Conservation (phyloP, 2,113 vertebrate genomes). For the Pterocles burchelli region DNA sequence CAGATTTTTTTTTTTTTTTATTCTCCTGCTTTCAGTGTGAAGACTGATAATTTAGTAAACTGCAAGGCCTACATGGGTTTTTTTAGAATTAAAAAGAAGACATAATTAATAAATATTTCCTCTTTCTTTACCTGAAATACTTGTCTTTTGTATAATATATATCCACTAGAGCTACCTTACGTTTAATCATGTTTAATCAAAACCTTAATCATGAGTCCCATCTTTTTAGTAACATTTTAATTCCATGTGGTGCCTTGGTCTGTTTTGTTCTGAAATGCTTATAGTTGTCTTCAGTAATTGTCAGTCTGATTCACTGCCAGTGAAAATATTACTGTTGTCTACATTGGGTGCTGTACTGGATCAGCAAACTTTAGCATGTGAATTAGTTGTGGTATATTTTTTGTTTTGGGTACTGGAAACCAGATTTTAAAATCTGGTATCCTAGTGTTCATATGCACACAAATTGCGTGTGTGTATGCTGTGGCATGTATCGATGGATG, state of each 20-base stretch:
- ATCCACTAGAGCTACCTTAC: background rate
- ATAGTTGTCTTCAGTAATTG: background rate
- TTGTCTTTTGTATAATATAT: background rate
- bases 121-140: background rate
- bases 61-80: background rate
- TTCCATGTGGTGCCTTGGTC: background rate
- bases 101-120: background rate
- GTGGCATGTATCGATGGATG: background rate
- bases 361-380: background rate
- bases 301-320: background rate
- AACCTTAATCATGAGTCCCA: background rate
- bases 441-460: background rate
- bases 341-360: background rate
- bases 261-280: background rate
- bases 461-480: background rate
- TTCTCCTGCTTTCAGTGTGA: background rate
- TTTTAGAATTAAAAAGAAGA: background rate
- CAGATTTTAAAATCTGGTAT: background rate
- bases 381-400: background rate
- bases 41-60: background rate
- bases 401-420: background rate
- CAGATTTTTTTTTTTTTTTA: background rate
- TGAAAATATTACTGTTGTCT: background rate
- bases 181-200: background rate
- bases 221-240: background rate